A percentile compares a stretch with the other conserved stretches of the same genome.
Conservation (phyloP, 2,113 vertebrate genomes). For the Zeus faber region DNA sequence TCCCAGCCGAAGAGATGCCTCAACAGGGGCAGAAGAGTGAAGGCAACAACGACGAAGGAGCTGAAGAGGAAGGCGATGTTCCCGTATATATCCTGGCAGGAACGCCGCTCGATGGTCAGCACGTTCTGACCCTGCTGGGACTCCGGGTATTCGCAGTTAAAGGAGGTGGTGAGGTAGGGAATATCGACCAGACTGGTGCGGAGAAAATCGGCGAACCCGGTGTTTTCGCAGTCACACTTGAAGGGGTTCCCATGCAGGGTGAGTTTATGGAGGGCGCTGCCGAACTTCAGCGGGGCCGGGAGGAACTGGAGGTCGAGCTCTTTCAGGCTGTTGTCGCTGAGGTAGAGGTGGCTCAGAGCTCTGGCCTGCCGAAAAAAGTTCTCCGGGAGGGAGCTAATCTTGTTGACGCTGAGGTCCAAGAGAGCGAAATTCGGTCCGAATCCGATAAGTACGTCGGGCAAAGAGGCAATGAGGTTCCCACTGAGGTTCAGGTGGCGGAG, state of each 20-base stretch:
- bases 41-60: slow-evolving; percentile 47
- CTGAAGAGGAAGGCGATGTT: slow-evolving; percentile 66
- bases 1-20: slow-evolving; percentile 86
- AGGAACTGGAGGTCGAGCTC: slow-evolving; percentile 52
- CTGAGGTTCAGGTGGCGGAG: slow-evolving; percentile 72
- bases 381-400: slow-evolving; percentile 63
- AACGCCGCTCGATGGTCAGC: slow-evolving; percentile 75
- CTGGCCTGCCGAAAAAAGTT: slow-evolving; percentile 64
- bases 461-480: slow-evolving; percentile 56
- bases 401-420: slow-evolving; percentile 79
- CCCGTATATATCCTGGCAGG: slow-evolving; percentile 81
- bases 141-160: slow-evolving; percentile 74
- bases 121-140: slow-evolving; percentile 64
- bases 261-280: slow-evolving; percentile 52
- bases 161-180: slow-evolving; percentile 66
- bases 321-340: slow-evolving; percentile 73
- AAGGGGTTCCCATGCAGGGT: slow-evolving; percentile 78
- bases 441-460: slow-evolving; percentile 34
- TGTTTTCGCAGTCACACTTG: slow-evolving; percentile 76
- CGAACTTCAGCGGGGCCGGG: slow-evolving; percentile 51
- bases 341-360: slow-evolving; percentile 53
- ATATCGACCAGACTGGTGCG: slow-evolving; percentile 56
- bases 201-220: slow-evolving; percentile 78
- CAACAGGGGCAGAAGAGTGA: slow-evolving; percentile 68
- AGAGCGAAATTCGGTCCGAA: slow-evolving; percentile 53